phyloP scores from a whole-genome alignment of 2,888 invertebrate genomes.

The Diplolepis rosae region DNA sequence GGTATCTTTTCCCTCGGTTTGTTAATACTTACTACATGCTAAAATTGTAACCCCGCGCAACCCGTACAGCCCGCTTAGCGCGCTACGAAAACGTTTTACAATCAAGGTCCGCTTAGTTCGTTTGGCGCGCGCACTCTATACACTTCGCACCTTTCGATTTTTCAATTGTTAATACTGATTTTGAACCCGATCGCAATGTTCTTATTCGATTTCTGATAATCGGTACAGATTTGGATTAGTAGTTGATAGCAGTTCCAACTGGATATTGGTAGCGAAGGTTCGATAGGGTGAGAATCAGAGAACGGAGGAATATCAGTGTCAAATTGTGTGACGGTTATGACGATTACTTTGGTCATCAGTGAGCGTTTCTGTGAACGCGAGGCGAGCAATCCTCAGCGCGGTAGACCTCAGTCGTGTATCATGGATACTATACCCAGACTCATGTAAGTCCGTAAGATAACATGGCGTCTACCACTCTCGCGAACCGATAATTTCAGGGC shows the following conservation, averaged over 20 bases:
- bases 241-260: background rate
- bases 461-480: conserved; percentile 8
- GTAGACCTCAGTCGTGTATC: conserved; percentile 18
- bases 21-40: conserved; percentile 62
- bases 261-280: background rate
- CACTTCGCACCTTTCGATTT: conserved; percentile 45
- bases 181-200: background rate
- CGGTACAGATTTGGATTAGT: background rate
- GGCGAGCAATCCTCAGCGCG: conserved; percentile 14
- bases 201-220: background rate
- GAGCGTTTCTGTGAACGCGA: conserved; percentile 8
- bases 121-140: conserved; percentile 52
- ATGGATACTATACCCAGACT: conserved; percentile 18
- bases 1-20: conserved; percentile 72
- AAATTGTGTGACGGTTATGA: conserved; percentile 15
- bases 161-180: background rate
- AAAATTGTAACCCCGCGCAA: conserved; percentile 53
- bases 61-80: conserved; percentile 39
- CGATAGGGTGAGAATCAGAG: background rate
- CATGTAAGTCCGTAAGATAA: conserved; percentile 28
- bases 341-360: conserved; percentile 24
- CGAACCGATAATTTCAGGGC: conserved; percentile 2
- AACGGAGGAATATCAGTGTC: conserved; percentile 22
- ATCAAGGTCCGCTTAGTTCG: conserved; percentile 57
- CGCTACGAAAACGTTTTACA: conserved; percentile 54